These are phyloP conservation scores for Takifugu bimaculatus DNA, from an alignment of 2,113 vertebrate species.

Conservation along the genomic window DNA sequence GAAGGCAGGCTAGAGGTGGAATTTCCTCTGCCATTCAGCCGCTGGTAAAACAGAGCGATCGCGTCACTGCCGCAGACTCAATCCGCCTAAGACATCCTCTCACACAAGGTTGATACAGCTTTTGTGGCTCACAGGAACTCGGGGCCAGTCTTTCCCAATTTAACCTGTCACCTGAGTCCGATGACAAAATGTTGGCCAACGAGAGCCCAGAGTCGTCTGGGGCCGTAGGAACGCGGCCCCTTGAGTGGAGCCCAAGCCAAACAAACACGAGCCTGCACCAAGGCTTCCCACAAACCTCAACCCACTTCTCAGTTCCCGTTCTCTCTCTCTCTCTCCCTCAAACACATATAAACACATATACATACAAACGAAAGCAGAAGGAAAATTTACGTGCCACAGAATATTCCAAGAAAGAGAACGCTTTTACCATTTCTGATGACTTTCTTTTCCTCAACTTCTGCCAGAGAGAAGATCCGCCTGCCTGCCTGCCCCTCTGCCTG, in stretches of 20 bases:
- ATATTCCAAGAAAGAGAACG: slow-evolving; percentile 49
- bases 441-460: slow-evolving; percentile 29
- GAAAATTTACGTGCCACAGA: slow-evolving; percentile 50
- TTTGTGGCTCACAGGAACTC: slow-evolving; percentile 9
- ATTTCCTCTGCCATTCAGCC: slow-evolving; percentile 88
- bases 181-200: slow-evolving; percentile 68
- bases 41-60: slow-evolving; percentile 78
- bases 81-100: slow-evolving; percentile 14
- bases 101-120: slow-evolving; percentile 21
- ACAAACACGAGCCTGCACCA: slow-evolving; percentile 73
- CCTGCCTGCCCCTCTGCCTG: slow-evolving; percentile 17
- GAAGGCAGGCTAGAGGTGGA: slow-evolving; percentile 93
- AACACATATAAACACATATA: slow-evolving; percentile 60
- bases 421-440: slow-evolving; percentile 56
- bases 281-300: slow-evolving; percentile 76
- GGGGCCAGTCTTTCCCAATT: slow-evolving; percentile 45
- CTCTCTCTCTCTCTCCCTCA: slow-evolving; percentile 40
- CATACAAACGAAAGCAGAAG: slow-evolving; percentile 39
- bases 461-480: slow-evolving; percentile 35
- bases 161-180: slow-evolving; percentile 80
- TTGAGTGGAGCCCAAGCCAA: slow-evolving; percentile 71
- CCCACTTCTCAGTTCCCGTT: slow-evolving; percentile 66
- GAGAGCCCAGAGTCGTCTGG: slow-evolving; percentile 47
- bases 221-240: slow-evolving; percentile 50
- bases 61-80: slow-evolving; percentile 57